Percentiles rank a stretch among this genome's conserved stretches.
Evolutionary conservation across 2,888 invertebrate genomes (phyloP).

Genomic region (Rhimphoctona megacephalus): DNA sequence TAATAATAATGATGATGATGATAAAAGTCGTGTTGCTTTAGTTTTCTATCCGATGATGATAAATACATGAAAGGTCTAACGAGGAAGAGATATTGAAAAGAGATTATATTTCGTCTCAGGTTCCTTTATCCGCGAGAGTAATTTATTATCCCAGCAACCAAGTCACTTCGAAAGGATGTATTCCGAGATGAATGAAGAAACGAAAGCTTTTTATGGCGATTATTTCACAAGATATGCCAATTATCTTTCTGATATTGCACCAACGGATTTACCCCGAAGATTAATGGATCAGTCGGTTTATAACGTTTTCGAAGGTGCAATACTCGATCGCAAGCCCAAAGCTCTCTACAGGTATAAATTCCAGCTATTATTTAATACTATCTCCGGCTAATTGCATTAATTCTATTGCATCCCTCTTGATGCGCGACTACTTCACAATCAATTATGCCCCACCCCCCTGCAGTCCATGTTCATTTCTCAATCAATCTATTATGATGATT

Average conservation of each 20-base stretch:
- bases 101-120: constrained; percentile 84
- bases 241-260: constrained; percentile 86
- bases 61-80: not conserved
- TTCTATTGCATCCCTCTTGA: too few relatives aligned
- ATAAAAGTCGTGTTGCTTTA: too few relatives aligned
- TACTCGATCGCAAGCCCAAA: constrained; percentile 87
- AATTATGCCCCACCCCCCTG: too few relatives aligned
- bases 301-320: constrained; percentile 87
- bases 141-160: constrained; percentile 89
- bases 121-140: constrained; percentile 90
- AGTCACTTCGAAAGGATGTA: constrained; percentile 89
- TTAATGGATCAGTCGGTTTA: constrained; percentile 87
- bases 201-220: constrained; percentile 88
- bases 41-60: too few relatives aligned
- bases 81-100: not conserved
- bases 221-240: constrained; percentile 89
- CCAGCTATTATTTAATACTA: not conserved
- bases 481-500: not conserved
- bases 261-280: constrained; percentile 83
- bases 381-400: not conserved
- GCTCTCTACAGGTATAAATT: constrained; percentile 87
- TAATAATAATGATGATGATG: too few relatives aligned
- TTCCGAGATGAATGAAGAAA: constrained; percentile 87
- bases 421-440: too few relatives aligned
- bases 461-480: not conserved